phyloP scores from a whole-genome alignment of 2,888 invertebrate species.

The Eupithecia insigniata region DNA sequence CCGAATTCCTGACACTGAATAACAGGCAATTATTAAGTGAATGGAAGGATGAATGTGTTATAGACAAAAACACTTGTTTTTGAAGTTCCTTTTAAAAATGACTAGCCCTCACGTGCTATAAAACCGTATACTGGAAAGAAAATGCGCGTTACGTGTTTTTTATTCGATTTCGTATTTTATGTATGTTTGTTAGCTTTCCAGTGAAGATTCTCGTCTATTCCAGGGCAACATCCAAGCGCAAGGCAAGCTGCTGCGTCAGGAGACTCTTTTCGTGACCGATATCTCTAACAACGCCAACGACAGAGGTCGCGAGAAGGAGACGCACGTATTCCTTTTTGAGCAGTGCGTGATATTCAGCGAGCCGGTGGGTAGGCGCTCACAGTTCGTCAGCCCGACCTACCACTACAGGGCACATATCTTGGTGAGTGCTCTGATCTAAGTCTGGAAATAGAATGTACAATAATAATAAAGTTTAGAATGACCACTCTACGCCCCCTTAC shows the following conservation, averaged over 20 bases:
- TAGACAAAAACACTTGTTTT: too few relatives aligned
- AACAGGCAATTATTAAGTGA: background rate
- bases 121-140: background rate
- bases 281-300: slow-evolving; percentile 76
- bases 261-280: slow-evolving; percentile 89
- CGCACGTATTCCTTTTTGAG: slow-evolving; percentile 98
- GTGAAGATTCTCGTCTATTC: slow-evolving; percentile 48
- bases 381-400: slow-evolving; percentile 96
- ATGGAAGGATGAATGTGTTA: background rate
- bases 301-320: slow-evolving; percentile 85
- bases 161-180: background rate
- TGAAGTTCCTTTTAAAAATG: too few relatives aligned
- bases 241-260: slow-evolving; percentile 96
- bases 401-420: slow-evolving; percentile 98
- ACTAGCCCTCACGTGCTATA: background rate
- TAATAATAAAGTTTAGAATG: too few relatives aligned
- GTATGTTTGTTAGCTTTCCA: background rate
- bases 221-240: slow-evolving; percentile 98
- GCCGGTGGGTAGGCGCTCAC: slow-evolving; percentile 94
- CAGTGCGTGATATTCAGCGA: slow-evolving; percentile 99
- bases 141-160: background rate
- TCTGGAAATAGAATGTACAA: background rate
- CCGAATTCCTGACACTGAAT: background rate
- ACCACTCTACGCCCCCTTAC: too few relatives aligned
- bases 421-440: slow-evolving; percentile 80